A percentile compares a stretch with the other conserved stretches of the same genome.
Conservation (phyloP, 2,113 vertebrate genomes). For the Parus major region DNA sequence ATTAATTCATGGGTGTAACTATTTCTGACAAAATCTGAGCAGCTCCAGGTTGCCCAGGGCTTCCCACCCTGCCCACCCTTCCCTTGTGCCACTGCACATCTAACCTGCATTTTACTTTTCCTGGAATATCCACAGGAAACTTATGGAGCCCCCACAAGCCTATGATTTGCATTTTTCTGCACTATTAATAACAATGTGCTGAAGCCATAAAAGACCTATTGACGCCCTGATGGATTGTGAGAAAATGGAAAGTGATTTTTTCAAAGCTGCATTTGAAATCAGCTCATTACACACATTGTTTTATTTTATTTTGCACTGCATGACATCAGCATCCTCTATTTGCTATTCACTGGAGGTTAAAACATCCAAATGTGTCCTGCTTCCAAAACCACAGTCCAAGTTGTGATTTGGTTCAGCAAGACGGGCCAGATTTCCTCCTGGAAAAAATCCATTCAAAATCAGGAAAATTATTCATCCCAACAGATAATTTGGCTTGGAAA, state of each 20-base stretch:
- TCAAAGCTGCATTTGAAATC: conserved; percentile 29
- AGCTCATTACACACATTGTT: conserved; percentile 55
- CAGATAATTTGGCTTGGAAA: conserved; percentile 28
- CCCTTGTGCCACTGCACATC: neutral
- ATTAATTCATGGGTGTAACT: neutral
- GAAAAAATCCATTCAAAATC: conserved; percentile 51
- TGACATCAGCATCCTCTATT: conserved; percentile 32
- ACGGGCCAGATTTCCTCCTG: conserved; percentile 28
- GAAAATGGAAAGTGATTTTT: conserved; percentile 2
- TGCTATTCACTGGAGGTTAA: conserved; percentile 46
- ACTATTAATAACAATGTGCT: neutral
- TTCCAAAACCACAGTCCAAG: conserved; percentile 20
- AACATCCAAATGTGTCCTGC: conserved; percentile 32
- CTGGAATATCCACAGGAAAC: neutral
- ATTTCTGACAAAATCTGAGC: neutral
- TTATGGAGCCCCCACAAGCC: neutral
- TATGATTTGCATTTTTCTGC: neutral
- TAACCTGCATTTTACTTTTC: neutral
- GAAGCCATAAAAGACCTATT: conserved; percentile 17
- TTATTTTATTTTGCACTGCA: conserved; percentile 8
- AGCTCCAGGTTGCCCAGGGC: neutral
- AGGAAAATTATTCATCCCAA: conserved; percentile 39
- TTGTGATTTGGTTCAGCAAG: conserved; percentile 29
- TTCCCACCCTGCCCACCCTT: neutral
- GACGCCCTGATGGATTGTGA: neutral